Evolutionary conservation across 2,113 vertebrate genomes (phyloP), one percentile per base, ranked within the genome.

Genomic region (Aptenodytes patagonicus): DNA sequence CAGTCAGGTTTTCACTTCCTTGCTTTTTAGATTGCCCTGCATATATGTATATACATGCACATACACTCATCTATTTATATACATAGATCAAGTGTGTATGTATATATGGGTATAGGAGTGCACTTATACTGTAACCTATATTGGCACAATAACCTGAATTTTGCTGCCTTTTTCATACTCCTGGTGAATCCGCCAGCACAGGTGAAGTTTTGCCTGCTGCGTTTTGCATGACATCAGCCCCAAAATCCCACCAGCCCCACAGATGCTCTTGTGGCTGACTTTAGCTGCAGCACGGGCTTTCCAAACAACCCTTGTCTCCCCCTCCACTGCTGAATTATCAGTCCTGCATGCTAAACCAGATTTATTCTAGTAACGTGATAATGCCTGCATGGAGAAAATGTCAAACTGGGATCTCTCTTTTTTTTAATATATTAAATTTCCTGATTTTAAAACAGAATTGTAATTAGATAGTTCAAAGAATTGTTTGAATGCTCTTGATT

Each of bases 11-110:
- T 89, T 83, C 18, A 16, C 9, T 83, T 32, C 29, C 13, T 62
- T 65, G 10, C 19, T n/a, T 82, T 75, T 68, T 57, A 42, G 28
- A 36, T 66, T 62, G 24, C 15, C 9, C 3, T 57, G 20, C 9
- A 7, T 47, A 4, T 18, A 4, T 4, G 0, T 71, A 1, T 9
- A 22, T 36, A 5, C 28, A 15, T 2, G 3, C 46, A 36, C 6
- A 36, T 42, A 25, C 10, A 40, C 2, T 14, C 9, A 4, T 29
- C 7, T 47, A 1, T 36, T 11, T 57, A 3, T 8, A 18, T 24
- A 36, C 47, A 52, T 25, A 36, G 70, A 52, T 72, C 7, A 19
- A n/a, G 7, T 44, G 21, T 44, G 16, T 64, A 2, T 68, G 10
- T 26, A 11, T 28, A 2, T 17, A 7, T 57, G 4, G 28, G 7